phyloP scores from a whole-genome alignment of 2,888 invertebrate genomes.

The Ethmia dodecea region DNA sequence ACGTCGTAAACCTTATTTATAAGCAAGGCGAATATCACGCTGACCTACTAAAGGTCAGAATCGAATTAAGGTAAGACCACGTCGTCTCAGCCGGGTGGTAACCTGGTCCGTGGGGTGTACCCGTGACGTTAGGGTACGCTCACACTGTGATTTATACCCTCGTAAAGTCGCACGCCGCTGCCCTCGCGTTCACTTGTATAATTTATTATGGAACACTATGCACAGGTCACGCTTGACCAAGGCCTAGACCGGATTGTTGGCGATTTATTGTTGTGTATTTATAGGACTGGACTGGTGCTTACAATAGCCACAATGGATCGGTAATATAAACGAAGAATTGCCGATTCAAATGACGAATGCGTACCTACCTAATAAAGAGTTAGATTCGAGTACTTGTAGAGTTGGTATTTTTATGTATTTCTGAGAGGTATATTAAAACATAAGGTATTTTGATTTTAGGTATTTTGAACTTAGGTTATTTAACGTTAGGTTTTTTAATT shows the following conservation, averaged over 20 bases:
- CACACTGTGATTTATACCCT: constrained; percentile 58
- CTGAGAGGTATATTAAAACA: no score
- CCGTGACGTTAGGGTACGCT: constrained; percentile 35
- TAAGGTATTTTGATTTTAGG: no score
- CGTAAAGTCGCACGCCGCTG: constrained; percentile 67
- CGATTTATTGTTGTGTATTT: constrained; percentile 35
- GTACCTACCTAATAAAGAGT: no score
- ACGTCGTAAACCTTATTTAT: background rate
- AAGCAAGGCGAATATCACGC: constrained; percentile 5
- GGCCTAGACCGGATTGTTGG: constrained; percentile 48
- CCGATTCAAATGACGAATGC: constrained; percentile 4
- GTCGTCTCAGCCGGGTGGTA: constrained; percentile 23
- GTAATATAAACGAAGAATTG: constrained; percentile 5
- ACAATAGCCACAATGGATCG: constrained; percentile 10
- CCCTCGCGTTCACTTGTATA: constrained; percentile 71
- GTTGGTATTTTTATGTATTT: no score
- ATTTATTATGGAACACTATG: constrained; percentile 48
- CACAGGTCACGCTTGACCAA: constrained; percentile 54
- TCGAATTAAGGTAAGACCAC: constrained; percentile 27
- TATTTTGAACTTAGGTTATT: no score
- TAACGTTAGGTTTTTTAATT: no score
- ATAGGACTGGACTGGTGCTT: constrained; percentile 5
- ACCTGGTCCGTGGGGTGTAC: constrained; percentile 36
- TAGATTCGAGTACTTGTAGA: no score
- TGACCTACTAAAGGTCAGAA: constrained; percentile 31